These are phyloP conservation scores for Drosophila rhopaloa DNA, from an alignment of 1,140 invertebrate species.

Conservation along the genomic window DNA sequence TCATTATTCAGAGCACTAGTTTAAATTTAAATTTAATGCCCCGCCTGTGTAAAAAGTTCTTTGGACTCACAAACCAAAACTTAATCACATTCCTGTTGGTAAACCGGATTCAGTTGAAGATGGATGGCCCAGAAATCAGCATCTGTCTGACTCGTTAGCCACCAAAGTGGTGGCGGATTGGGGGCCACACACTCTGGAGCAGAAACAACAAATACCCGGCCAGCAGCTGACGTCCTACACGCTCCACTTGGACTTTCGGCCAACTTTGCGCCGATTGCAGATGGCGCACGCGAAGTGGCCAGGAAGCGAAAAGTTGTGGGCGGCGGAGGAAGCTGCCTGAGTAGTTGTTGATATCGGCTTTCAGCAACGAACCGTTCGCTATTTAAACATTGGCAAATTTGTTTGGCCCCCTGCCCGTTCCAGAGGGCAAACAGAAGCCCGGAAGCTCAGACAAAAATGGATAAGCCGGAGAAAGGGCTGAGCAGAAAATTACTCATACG, in stretches of 20 bases:
- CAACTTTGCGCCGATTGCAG: constrained; percentile 56
- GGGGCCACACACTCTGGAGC: constrained; percentile 18
- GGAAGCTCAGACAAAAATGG: constrained; percentile 21
- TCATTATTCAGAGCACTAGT: neutral
- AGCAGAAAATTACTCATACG: constrained; percentile 73
- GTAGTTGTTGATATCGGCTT: constrained; percentile 78
- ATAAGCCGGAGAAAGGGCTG: constrained; percentile 22
- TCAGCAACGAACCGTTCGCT: constrained; percentile 44
- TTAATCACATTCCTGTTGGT: constrained; percentile 25
- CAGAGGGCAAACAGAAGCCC: constrained; percentile 46
- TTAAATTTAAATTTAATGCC: neutral
- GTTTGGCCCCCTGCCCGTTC: constrained; percentile 41
- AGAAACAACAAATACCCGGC: constrained; percentile 11
- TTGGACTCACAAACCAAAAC: constrained; percentile 4
- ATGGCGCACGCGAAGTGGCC: constrained; percentile 63
- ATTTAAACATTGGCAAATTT: constrained; percentile 59
- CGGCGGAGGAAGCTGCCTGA: constrained; percentile 26
- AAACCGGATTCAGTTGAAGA: constrained; percentile 13
- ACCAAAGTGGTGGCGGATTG: constrained; percentile 12
- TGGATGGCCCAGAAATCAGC: constrained; percentile 55
- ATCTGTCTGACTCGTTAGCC: constrained; percentile 59
- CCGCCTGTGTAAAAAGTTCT: neutral
- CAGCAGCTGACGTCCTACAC: constrained; percentile 70
- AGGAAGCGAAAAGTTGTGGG: constrained; percentile 26
- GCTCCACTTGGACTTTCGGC: constrained; percentile 67